Conservation (phyloP, 2,888 invertebrate genomes). For the Erannis defoliaria region DNA sequence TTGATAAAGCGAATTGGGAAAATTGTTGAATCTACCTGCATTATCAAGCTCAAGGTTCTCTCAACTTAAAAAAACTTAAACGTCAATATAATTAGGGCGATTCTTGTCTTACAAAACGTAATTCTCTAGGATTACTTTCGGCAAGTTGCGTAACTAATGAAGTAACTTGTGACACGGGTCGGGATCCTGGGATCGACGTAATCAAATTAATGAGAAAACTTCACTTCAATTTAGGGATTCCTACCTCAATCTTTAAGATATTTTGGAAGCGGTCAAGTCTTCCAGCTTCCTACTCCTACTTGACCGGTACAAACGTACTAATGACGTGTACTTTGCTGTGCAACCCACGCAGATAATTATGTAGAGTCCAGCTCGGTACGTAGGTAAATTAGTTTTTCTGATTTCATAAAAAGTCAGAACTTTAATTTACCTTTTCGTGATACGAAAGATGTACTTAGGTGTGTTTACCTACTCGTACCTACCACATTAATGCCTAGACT, state of each 20-base stretch:
- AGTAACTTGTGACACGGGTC: slow-evolving; percentile 86
- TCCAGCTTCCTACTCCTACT: slow-evolving; percentile 48
- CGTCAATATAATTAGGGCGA: slow-evolving; percentile 71
- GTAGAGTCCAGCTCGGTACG: slow-evolving; percentile 18
- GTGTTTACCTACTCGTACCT: background rate
- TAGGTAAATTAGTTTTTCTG: slow-evolving; percentile 20
- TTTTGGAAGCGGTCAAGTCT: slow-evolving; percentile 78
- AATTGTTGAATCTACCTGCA: slow-evolving; percentile 13
- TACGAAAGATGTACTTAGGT: slow-evolving; percentile 1
- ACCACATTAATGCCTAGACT: background rate
- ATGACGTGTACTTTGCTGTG: slow-evolving; percentile 52
- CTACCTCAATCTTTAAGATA: slow-evolving; percentile 82
- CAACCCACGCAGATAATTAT: slow-evolving; percentile 40
- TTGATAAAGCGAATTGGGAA: slow-evolving; percentile 21
- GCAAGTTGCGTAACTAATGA: slow-evolving; percentile 85
- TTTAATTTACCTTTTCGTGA: background rate
- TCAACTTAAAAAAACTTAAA: slow-evolving; percentile 37
- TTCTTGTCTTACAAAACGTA: slow-evolving; percentile 81
- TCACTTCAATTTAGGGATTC: slow-evolving; percentile 84
- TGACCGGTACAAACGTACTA: slow-evolving; percentile 58
- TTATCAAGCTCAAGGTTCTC: slow-evolving; percentile 19
- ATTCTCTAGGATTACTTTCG: slow-evolving; percentile 82
- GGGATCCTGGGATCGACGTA: slow-evolving; percentile 82
- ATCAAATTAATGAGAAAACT: slow-evolving; percentile 87
- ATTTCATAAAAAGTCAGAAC: background rate